Conservation (phyloP, 1,140 invertebrate species). For the Papilio helenus region DNA sequence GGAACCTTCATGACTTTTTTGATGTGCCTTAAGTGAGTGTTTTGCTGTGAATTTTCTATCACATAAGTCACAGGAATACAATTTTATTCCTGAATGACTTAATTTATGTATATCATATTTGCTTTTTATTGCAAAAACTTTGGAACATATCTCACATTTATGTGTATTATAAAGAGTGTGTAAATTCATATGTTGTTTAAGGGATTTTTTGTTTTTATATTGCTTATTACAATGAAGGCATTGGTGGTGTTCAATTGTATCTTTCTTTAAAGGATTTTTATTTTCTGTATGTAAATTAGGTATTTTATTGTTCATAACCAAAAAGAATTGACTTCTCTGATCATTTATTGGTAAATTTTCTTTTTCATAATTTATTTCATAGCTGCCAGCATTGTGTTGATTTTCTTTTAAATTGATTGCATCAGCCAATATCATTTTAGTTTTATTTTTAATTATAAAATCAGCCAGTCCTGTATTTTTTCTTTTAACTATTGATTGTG, state of each 20-base stretch:
- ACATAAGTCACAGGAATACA: constrained; percentile 17
- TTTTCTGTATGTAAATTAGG: background rate
- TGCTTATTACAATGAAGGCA: constrained; percentile 14
- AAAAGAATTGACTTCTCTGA: background rate
- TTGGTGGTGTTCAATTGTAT: background rate
- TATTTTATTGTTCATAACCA: constrained; percentile 6
- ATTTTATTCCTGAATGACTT: constrained; percentile 18
- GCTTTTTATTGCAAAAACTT: constrained; percentile 32
- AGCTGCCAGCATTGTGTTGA: constrained; percentile 1
- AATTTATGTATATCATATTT: constrained; percentile 35
- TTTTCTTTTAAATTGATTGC: background rate
- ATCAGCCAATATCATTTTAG: background rate
- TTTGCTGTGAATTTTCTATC: constrained; percentile 32
- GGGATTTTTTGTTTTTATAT: constrained; percentile 36
- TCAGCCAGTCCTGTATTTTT: background rate
- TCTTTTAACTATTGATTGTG: background rate
- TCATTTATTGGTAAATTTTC: constrained; percentile 25
- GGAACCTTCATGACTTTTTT: background rate
- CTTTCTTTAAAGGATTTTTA: background rate
- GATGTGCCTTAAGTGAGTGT: constrained; percentile 17
- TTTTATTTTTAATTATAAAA: constrained; percentile 1
- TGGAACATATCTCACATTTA: constrained; percentile 23
- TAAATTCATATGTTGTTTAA: constrained; percentile 30
- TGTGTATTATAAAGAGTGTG: constrained; percentile 9
- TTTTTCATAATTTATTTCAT: constrained; percentile 14